These are phyloP conservation scores for Lasioglossum vierecki DNA, from an alignment of 2,888 invertebrate genomes.

Conservation along the genomic window DNA sequence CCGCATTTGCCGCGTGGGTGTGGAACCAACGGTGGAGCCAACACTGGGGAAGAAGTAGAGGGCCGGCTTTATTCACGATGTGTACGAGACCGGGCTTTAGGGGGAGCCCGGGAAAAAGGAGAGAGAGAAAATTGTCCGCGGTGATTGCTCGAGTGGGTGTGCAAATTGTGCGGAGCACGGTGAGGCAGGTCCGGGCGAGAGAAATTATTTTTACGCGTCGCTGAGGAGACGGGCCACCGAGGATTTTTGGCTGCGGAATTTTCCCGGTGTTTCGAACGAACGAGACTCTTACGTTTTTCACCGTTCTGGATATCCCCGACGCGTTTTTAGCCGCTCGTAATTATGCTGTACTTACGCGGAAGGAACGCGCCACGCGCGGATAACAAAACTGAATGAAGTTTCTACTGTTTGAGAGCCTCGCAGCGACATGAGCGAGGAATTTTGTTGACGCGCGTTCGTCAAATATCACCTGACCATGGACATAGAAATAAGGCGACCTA, in stretches of 20 bases:
- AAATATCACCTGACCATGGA: too few relatives aligned
- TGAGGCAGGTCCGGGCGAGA: constrained; percentile 29
- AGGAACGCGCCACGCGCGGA: not conserved
- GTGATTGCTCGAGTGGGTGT: constrained; percentile 53
- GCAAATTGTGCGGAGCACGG: constrained; percentile 41
- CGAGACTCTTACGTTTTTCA: not conserved
- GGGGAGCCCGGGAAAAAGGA: constrained; percentile 23
- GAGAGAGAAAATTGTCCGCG: constrained; percentile 40
- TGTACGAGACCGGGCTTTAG: constrained; percentile 27
- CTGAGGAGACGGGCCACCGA: constrained; percentile 17
- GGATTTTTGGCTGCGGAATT: not conserved
- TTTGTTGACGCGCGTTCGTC: not conserved
- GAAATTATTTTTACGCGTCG: constrained; percentile 47
- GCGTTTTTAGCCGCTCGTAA: not conserved
- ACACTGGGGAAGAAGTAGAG: constrained; percentile 18
- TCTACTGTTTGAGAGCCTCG: not conserved
- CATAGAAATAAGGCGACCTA: too few relatives aligned
- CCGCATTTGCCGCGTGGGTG: constrained; percentile 56
- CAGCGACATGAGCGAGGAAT: not conserved
- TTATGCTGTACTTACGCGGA: not conserved
- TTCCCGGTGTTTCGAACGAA: not conserved
- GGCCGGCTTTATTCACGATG: constrained; percentile 60
- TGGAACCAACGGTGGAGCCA: not conserved
- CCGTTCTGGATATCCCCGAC: not conserved
- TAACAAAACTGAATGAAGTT: not conserved